Base-by-base conservation (phyloP, 2,888 invertebrate genomes). In the Lasioglossum lativentre region DNA sequence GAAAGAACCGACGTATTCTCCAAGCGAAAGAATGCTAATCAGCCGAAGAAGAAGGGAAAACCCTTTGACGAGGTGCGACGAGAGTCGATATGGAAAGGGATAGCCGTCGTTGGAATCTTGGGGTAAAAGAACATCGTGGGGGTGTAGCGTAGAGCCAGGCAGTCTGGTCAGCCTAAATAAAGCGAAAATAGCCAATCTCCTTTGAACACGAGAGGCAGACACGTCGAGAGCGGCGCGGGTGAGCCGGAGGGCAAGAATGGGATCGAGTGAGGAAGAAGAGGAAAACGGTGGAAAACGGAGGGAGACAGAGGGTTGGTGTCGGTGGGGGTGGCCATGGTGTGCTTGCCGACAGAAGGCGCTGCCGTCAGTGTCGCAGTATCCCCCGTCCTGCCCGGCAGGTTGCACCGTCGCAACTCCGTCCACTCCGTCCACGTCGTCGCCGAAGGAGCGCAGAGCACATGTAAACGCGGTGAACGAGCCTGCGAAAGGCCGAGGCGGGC, bases 351-450 rank as follows among this genome's bases (percentile, higher is more conserved):
- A 93, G 93, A 86, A 90, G 92, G 94, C 94, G 94, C 92, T 80
- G 76, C 82, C 89, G 90, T 93, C 90, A 93, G 92, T 93, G 94
- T 93, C 93, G 94, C 94, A 94, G 94, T 94, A 91, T 92, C 86
- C 88, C 91, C 91, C 91, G 93, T 91, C 90, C 90, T 87, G 91
- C 87, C 90, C 90, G 92, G 90, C 92, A 90, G 90, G 90, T 91
- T 91, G 88, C 90, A 90, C 89, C 91, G 90, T 92, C 89, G 90
- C 87, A 90, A 92, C 91, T 94, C 93, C 93, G 94, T 93, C 93
- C 93, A 93, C 90, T 52, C 23, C 52, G 52, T 23, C 52, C 52
- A 52, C 52, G 82, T 91, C 92, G 87, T 88, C 85, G 78, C 78
- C 82, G 68, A 86, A 90, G 88, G 80, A 85, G 80, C 84, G 83